Evolutionary conservation across 2,888 invertebrate genomes (phyloP), one percentile per base, ranked within the genome.

Genomic region (Strigamia maritima): DNA sequence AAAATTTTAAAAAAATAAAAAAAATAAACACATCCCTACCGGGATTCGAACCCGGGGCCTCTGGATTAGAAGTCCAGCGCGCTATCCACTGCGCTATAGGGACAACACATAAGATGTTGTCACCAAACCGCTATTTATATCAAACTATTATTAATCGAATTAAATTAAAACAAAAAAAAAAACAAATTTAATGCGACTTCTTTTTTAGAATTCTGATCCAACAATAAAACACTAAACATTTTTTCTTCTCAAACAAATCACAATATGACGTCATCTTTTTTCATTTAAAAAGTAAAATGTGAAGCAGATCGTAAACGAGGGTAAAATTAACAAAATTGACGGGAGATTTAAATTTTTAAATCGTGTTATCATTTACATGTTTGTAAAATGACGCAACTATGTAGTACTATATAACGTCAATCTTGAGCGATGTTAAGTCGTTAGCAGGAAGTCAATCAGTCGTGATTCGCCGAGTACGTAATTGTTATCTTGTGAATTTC

Each of bases 41-140:
- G 83, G 83, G 83, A 83, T 83, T 83, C 83, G 83, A 83, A 83
- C 83, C 83, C 83, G 83, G 82, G 83, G 82, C 83, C 83, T 83
- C 82, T 83, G 83, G 83, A 83, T 83, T 83, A 83, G 83, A 83
- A 83, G 83, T 83, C 83, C 83, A 83, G 82, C 83, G 83, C 83
- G 83, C 83, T 83, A 83, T 83, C 83, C 83, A 83, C 82, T 83
- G 83, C 83, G 83, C 83, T 81, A 83, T 81, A 82, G 82, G 83
- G 82, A 83, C 83, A 12, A 70, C 26, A 70, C 70, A 70, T 10
- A 12, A 12, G 4, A 14, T 44, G 1, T 2, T 12, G 1, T 4
- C n/a, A n/a, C n/a, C 14, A 44, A 14, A 44, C 16, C 3, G 4
- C 44, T 44, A n/a, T 44, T 44, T 44, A 16, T 44, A 16, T n/a